Evolutionary conservation across 2,113 vertebrate species (phyloP).

Genomic region (Calyptommatus sinebrachiatus): DNA sequence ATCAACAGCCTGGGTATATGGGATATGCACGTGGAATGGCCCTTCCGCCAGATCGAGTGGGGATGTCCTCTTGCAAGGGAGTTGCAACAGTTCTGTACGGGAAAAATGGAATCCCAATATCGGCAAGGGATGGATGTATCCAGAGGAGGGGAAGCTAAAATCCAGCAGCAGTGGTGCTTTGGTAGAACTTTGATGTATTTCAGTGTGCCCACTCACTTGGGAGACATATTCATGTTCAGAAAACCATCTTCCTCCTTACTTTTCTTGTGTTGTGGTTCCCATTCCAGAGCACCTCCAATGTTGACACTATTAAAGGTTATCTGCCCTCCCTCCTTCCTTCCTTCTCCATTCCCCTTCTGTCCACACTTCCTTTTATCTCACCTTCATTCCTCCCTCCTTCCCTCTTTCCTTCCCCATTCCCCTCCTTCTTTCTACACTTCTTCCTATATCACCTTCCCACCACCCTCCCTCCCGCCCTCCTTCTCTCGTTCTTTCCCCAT

Average conservation of each 20-base stretch:
- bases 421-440: no score
- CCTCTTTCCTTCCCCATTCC: no score
- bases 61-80: neutral
- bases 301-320: neutral
- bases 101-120: neutral
- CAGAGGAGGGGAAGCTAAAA: neutral
- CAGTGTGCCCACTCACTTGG: neutral
- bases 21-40: neutral
- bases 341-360: conserved; percentile 28
- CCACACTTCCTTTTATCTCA: conserved; percentile 29
- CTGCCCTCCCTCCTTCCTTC: neutral
- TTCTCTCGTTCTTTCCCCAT: neutral
- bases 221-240: neutral
- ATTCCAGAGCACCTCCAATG: conserved; percentile 47
- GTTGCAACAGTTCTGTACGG: conserved; percentile 1
- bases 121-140: neutral
- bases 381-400: no score
- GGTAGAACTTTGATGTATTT: neutral
- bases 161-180: neutral
- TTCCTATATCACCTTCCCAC: no score
- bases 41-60: neutral
- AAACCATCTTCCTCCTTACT: neutral
- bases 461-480: no score
- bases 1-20: neutral
- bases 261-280: conserved; percentile 46